These are phyloP conservation scores for Cladopsammia gracilis DNA, from an alignment of 64 coral and sea anemone genomes.

Conservation along the genomic window DNA sequence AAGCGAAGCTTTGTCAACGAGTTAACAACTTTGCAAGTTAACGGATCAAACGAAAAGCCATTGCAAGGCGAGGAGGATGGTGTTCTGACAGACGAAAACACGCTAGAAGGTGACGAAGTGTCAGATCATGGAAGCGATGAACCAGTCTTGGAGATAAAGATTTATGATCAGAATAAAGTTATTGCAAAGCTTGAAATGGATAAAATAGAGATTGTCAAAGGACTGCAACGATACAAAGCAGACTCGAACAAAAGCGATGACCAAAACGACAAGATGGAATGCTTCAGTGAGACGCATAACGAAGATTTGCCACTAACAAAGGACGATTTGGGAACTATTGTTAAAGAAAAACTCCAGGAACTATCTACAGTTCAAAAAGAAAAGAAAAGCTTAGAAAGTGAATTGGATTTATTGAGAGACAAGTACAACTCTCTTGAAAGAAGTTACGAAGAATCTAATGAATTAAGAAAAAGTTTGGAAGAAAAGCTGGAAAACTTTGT, in stretches of 20 bases:
- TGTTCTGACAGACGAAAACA: neutral
- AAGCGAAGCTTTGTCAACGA: constrained; percentile 38
- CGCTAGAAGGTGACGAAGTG: neutral
- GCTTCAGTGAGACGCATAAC: too few species aligned
- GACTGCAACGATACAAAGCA: neutral
- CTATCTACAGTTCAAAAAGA: neutral
- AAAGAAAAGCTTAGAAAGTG: neutral
- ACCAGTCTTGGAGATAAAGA: neutral
- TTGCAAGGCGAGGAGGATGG: neutral
- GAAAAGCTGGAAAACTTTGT: neutral
- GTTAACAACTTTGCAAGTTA: constrained; percentile 11
- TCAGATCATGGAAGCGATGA: neutral
- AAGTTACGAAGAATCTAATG: neutral
- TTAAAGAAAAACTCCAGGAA: constrained; percentile 18
- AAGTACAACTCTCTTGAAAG: neutral
- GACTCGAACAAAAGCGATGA: neutral
- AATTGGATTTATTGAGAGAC: constrained; percentile 4
- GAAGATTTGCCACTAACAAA: neutral
- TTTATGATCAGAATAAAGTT: constrained; percentile 43
- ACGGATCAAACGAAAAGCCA: neutral
- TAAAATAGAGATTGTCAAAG: constrained; percentile 2
- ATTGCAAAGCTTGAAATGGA: constrained; percentile 40
- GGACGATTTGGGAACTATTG: neutral
- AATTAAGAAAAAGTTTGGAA: neutral
- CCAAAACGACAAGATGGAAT: neutral